These are phyloP conservation scores for Amphiura filiformis DNA, from an alignment of 35 echinoderm and acorn worm genomes.

Conservation along the genomic window DNA sequence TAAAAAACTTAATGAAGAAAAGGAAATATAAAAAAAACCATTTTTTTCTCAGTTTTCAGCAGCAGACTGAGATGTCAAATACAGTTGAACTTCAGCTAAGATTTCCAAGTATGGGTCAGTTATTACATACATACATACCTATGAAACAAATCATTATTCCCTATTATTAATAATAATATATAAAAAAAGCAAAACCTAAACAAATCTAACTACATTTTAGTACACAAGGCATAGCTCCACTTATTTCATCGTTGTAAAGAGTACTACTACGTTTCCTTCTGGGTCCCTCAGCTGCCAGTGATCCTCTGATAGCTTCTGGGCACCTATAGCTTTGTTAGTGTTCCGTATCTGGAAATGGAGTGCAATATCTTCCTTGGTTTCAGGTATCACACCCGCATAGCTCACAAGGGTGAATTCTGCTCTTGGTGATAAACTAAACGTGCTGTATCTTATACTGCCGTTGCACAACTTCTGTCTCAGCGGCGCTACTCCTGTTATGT, in stretches of 20 bases:
- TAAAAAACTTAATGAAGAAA: no score
- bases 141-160: no score
- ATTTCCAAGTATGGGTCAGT: no score
- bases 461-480: conserved; percentile 21
- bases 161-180: no score
- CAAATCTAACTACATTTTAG: no score
- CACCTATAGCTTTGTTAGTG: conserved; percentile 44
- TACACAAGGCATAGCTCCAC: no score
- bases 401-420: conserved; percentile 61
- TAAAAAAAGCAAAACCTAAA: no score
- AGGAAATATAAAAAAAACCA: no score
- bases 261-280: conserved; percentile 51
- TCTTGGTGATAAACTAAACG: conserved; percentile 51
- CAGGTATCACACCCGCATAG: conserved; percentile 49
- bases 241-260: conserved; percentile 51
- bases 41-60: no score
- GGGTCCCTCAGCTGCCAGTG: conserved; percentile 64
- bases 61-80: no score
- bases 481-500: conserved; percentile 51
- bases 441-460: conserved; percentile 41
- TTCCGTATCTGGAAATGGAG: conserved; percentile 56
- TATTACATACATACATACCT: no score
- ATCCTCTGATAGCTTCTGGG: conserved; percentile 59
- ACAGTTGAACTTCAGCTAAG: no score
- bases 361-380: conserved; percentile 20